Base-by-base conservation (phyloP, 2,888 invertebrate species). In the Thalpophila matura region DNA sequence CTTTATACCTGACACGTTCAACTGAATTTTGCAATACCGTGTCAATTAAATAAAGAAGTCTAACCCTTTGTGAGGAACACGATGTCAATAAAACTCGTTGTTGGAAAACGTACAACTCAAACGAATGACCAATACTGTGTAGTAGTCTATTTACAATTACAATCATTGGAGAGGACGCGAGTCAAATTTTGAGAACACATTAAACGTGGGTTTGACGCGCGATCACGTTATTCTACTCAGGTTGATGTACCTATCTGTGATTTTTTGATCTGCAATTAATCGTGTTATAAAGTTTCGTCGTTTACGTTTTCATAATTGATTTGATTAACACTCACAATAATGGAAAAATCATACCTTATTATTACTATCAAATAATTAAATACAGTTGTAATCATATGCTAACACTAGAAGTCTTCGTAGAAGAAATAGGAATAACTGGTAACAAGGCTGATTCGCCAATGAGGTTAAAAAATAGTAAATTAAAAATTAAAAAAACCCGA, bases 61-160 rank as follows among this genome's bases (percentile, higher is more conserved):
- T 14, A 29, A 22, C 7, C 0, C 4, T 1, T 3, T 14, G 6
- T 33, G 22, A 3, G 6, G 14, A 31, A 29, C 37, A 57, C 49
- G n/a, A 45, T 40, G 12, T 14, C 50, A 40, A 59, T 51, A 29
- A 42, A 42, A 20, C 12, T 26, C 2, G 5, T 18, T n/a, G 40
- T 18, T 59, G 46, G 51, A 47, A 65, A 65, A 37, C 29, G 12
- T 7, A n/a, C 2, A 26, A 29, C 3, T 20, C 27, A 37, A 55
- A 29, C n/a, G 16, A 56, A 4, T 12, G 14, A 42, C 18, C 16
- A 12, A 53, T 42, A 27, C 18, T 14, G 29, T 31, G 31, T 26
- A 50, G 31, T 26, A 50, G 14, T 24, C 31, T 22, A 40, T 51
- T 50, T 31, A 16, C 31, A 43, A 55, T 37, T 55, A n/a, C 1